Conservation (phyloP, 2,888 invertebrate genomes). For the Pseudanteris insignis region DNA sequence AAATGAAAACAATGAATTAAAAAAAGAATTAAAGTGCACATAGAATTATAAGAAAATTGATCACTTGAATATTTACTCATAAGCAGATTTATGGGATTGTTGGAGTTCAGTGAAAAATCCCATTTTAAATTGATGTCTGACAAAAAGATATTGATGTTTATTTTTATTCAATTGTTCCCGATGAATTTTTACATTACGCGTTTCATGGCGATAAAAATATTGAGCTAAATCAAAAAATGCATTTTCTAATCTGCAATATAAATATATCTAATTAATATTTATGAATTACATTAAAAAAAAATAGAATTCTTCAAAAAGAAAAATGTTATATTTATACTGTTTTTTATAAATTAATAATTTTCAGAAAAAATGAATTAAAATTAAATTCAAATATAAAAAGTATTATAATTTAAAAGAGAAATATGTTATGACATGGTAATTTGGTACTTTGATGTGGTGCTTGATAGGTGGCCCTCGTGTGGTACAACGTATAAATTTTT, state of each 20-base stretch:
- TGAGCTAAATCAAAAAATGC: slow-evolving; percentile 94
- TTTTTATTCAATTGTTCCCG: slow-evolving; percentile 90
- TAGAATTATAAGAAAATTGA: no score
- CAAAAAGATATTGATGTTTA: slow-evolving; percentile 90
- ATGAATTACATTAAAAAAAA: no score
- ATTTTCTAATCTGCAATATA: slow-evolving; percentile 80
- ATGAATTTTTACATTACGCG: slow-evolving; percentile 86
- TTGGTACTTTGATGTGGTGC: slow-evolving; percentile 71
- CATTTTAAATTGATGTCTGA: slow-evolving; percentile 96
- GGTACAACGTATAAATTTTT: slow-evolving; percentile 94
- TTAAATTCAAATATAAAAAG: no score
- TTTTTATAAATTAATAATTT: no score
- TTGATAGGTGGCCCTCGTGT: slow-evolving; percentile 84
- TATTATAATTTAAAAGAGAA: background rate
- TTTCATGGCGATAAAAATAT: slow-evolving; percentile 90
- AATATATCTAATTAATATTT: no score
- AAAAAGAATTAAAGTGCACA: no score
- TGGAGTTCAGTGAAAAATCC: slow-evolving; percentile 94
- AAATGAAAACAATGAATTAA: no score
- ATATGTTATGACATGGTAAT: background rate
- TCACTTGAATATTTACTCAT: slow-evolving; percentile 72
- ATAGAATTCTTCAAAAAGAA: no score
- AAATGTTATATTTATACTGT: no score
- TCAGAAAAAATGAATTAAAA: background rate
- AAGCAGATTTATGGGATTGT: slow-evolving; percentile 86